These are phyloP conservation scores for Drosophila pruinosa DNA, from an alignment of 1,140 invertebrate species.

Conservation along the genomic window DNA sequence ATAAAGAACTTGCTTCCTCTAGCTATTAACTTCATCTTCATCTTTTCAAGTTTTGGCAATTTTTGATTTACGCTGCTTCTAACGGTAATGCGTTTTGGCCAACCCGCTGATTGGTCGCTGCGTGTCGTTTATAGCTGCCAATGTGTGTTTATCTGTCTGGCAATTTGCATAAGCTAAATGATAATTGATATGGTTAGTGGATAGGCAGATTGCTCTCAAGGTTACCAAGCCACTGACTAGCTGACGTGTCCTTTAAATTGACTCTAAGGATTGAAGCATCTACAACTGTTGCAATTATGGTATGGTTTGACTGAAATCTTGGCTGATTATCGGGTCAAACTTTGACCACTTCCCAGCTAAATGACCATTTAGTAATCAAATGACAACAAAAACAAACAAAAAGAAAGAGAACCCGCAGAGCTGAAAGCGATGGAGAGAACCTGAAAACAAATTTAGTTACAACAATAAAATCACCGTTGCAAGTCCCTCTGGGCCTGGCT, in stretches of 20 bases:
- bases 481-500: background rate
- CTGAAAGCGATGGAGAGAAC: background rate
- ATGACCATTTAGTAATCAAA: slow-evolving; percentile 9
- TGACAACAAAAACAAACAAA: slow-evolving; percentile 17
- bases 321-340: slow-evolving; percentile 9
- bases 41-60: background rate
- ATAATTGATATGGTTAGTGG: slow-evolving; percentile 27
- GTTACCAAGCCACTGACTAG: slow-evolving; percentile 28
- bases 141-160: slow-evolving; percentile 76
- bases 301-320: background rate
- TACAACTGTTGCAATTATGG: background rate
- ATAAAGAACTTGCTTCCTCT: background rate
- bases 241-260: background rate
- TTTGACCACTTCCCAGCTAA: slow-evolving; percentile 25
- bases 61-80: slow-evolving; percentile 55
- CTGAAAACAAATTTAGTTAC: slow-evolving; percentile 46
- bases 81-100: slow-evolving; percentile 58
- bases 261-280: background rate
- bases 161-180: slow-evolving; percentile 63
- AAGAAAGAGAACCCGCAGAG: background rate
- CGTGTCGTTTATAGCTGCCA: slow-evolving; percentile 27
- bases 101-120: slow-evolving; percentile 30
- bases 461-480: slow-evolving; percentile 30
- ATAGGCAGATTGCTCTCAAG: slow-evolving; percentile 38
- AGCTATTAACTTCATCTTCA: background rate